Evolutionary conservation across 2,797 vertebrate species (phyloP).

Genomic region (Oryzias sinensis): DNA sequence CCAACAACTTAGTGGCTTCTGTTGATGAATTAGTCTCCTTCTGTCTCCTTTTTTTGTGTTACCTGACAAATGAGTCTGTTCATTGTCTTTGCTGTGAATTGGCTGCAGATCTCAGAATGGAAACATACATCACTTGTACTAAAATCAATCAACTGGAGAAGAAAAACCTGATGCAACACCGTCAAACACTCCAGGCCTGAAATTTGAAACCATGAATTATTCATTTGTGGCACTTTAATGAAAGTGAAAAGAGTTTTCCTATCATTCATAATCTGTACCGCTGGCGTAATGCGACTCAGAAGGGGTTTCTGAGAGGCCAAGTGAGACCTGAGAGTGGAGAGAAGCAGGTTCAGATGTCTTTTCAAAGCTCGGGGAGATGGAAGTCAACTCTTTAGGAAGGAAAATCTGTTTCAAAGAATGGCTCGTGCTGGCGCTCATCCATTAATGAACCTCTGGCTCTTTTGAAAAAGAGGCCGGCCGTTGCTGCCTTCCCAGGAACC

Average conservation of each 20-base stretch:
- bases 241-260: constrained; percentile 74
- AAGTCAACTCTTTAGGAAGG: neutral
- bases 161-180: constrained; percentile 56
- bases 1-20: neutral
- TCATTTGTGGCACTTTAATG: constrained; percentile 71
- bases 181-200: constrained; percentile 60
- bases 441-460: no score
- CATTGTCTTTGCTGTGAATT: constrained; percentile 20
- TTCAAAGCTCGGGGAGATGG: constrained; percentile 3
- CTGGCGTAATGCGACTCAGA: constrained; percentile 68
- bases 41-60: constrained; percentile 15
- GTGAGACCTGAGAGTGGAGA: constrained; percentile 48
- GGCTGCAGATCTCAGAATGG: constrained; percentile 19
- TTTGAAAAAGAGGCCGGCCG: no score
- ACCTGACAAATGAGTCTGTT: constrained; percentile 5
- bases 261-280: constrained; percentile 77
- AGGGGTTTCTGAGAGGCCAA: constrained; percentile 45
- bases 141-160: constrained; percentile 41
- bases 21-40: constrained; percentile 6
- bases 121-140: constrained; percentile 42
- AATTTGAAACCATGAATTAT: constrained; percentile 77
- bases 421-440: no score
- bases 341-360: constrained; percentile 32
- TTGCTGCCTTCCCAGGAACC: no score
- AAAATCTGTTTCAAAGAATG: neutral